Base-by-base conservation (phyloP, 2,797 vertebrate genomes). In the Brachyalestes nurse region DNA sequence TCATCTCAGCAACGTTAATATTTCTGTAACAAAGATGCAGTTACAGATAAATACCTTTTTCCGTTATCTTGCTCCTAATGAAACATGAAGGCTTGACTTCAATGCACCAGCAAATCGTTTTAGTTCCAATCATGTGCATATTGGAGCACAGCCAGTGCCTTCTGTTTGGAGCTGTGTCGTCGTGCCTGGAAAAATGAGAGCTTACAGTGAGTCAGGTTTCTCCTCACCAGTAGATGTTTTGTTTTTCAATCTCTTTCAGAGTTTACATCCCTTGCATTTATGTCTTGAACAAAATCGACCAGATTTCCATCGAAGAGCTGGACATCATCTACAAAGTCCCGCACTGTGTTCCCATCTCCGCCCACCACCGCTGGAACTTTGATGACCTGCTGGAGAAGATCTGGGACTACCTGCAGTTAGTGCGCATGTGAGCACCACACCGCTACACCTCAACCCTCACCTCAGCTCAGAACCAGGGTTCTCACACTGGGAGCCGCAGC, bases 281-380 rank as follows among this genome's bases (percentile, higher is more conserved):
- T 5, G 98, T 99, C 85, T 90, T 99, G 74, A 99, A 99, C 93
- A 99, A 99, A 94, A 99, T 99, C 4, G 98, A 99, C 90, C 98
- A 99, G 92, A 99, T 99, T 90, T 99, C 98, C 77, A 96, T 99
- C 21, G 98, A 99, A 89, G 98, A 99, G 86, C 92, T 99, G 8
- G 98, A 99, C 88, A 94, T 99, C 79, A 99, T 99, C 92, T 99
- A 99, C 92, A 99, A 98, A 91, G 97, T 99, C 38, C 97, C 97
- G 23, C 98, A 99, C 90, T 97, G 96, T 14, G 98, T 99, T 0
- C 98, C 98, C 0, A 99, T 99, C 91, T 99, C 98, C 1, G 98
- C 98, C 72, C 98, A 99, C 91, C 97, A 98, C 88, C 97, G 97
- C 89, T 99, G 98, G 98, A 99, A 99, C 93, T 99, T 99, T 6